Conservation (phyloP, 2,113 vertebrate genomes). For the Elachura formosa region DNA sequence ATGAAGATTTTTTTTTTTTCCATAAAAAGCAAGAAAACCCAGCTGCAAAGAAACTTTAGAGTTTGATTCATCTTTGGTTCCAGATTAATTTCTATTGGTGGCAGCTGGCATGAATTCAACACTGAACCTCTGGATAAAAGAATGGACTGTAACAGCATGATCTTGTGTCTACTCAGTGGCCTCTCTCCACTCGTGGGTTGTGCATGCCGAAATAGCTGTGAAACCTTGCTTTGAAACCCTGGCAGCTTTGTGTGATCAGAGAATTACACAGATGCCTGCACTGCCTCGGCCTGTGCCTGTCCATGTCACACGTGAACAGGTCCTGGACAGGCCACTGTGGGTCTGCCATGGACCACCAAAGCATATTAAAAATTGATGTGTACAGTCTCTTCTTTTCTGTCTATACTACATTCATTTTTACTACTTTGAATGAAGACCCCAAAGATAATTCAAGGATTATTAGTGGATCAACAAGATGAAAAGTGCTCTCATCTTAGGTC, state of each 20-base stretch:
- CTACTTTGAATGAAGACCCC: background rate
- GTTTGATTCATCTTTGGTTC: background rate
- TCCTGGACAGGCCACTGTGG: background rate
- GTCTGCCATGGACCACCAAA: background rate
- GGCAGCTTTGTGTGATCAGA: background rate
- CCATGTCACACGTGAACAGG: accelerated
- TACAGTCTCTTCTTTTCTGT: background rate
- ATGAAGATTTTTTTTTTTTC: background rate
- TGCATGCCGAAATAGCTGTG: background rate
- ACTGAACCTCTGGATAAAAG: background rate
- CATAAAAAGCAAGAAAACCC: background rate
- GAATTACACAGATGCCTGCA: background rate
- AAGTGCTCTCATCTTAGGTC: background rate
- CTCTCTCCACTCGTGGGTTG: accelerated
- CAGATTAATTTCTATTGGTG: background rate
- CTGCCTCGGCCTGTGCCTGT: background rate
- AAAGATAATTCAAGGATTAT: background rate
- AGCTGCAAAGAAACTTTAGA: background rate
- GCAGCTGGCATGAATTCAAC: background rate
- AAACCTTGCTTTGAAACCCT: background rate
- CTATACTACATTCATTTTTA: background rate
- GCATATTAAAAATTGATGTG: background rate
- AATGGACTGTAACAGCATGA: background rate
- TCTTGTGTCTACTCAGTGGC: background rate
- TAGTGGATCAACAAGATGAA: background rate